Base-by-base conservation (phyloP, 2,797 vertebrate species). In the Paedocypris micromegethes region DNA sequence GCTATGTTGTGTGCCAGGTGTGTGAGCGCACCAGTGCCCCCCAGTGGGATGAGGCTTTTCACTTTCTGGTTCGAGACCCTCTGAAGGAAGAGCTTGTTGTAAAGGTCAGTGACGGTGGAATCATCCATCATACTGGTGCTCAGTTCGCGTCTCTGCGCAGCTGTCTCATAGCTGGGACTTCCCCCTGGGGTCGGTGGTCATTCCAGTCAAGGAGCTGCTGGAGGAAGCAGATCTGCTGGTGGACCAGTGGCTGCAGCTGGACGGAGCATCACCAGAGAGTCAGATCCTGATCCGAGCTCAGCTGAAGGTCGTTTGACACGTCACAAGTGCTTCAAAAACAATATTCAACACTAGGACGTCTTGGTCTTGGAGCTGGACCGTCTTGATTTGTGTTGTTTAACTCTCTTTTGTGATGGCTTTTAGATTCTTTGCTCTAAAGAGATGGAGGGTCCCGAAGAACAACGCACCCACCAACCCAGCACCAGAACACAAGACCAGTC, bases 1-100 rank as follows among this genome's bases (percentile, higher is more conserved):
- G 23, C 58, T 63, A 49, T 67, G 62, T 38, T 44, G 23, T 9
- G 63, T 55, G 23, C 1, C 23, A 97, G 95, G 90, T 91, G 39
- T 82, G 87, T 61, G 60, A 91, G 72, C 91, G 91, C 0, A 89
- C 85, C 5, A 70, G 83, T 2, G 86, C 90, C 2, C 95, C 95
- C 0, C 43, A 87, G 47, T 98, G 95, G 95, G 89, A 92, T 0
- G 93, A 95, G 76, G 90, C 84, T 0, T 93, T 93, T 81, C 85
- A 88, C 80, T 96, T 95, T 80, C 82, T 85, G 73, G 81, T 97
- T 81, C 88, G 68, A 77, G 86, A 90, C 71, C 95, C 94, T 5
- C 83, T 86, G 5, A 64, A 79, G 1, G 94, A 95, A 58, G 83
- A 85, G 1, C 86, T 98, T 75, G 81, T 92, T 56, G 67, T 92